These are phyloP conservation scores for Spilosoma lubricipeda DNA, from an alignment of 2,888 invertebrate species.

Conservation along the genomic window DNA sequence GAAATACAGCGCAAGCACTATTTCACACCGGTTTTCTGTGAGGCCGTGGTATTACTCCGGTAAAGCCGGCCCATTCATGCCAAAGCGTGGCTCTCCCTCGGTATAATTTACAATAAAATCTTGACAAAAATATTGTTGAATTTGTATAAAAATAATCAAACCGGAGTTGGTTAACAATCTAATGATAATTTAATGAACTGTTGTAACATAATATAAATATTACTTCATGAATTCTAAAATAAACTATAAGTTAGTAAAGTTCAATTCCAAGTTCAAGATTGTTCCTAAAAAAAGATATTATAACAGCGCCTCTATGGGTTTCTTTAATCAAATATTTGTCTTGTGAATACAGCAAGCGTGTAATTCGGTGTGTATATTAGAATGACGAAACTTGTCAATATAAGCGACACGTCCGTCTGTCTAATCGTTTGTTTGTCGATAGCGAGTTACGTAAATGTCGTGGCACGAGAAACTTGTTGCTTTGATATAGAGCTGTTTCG, in stretches of 20 bases:
- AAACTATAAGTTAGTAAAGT: neutral
- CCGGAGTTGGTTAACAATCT: neutral
- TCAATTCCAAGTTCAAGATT: no score
- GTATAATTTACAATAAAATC: no score
- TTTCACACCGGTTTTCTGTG: no score
- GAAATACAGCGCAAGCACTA: no score
- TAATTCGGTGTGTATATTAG: constrained; percentile 67
- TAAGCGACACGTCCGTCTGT: constrained; percentile 52
- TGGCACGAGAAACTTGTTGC: constrained; percentile 27
- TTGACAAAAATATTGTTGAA: neutral
- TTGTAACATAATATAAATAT: neutral
- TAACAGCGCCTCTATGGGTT: constrained; percentile 35
- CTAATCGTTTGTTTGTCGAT: constrained; percentile 43
- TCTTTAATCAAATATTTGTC: constrained; percentile 42
- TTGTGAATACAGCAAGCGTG: constrained; percentile 56
- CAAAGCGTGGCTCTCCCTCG: no score
- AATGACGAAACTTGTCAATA: constrained; percentile 62
- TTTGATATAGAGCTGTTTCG: neutral
- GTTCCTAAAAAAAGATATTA: neutral
- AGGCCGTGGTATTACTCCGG: no score
- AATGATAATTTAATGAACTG: neutral
- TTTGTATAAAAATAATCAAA: neutral
- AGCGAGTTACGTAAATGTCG: constrained; percentile 35
- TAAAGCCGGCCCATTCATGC: no score
- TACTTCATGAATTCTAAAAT: neutral